Conservation (phyloP, 2,113 vertebrate species). For the Amblyopsis rosae region DNA sequence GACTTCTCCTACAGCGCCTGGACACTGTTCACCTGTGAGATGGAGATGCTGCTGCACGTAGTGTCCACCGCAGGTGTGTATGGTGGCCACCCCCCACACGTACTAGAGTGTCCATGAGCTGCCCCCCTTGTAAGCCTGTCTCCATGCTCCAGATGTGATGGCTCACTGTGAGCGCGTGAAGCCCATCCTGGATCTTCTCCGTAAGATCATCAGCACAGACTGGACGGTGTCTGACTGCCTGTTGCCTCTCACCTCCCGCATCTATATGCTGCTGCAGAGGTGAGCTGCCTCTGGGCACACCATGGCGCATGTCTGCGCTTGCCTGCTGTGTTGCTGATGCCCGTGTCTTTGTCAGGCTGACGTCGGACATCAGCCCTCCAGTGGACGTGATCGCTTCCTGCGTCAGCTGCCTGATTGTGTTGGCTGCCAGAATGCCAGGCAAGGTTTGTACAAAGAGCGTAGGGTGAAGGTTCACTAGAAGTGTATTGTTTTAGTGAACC, state of each 20-base stretch:
- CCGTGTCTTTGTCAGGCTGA: constrained; percentile 77
- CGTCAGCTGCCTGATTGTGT: constrained; percentile 90
- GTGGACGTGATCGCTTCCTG: constrained; percentile 96
- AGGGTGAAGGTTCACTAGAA: too few species aligned
- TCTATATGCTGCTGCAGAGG: constrained; percentile 98
- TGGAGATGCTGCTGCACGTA: constrained; percentile 97
- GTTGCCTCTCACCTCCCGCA: constrained; percentile 93
- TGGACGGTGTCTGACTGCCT: constrained; percentile 93
- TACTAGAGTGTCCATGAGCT: neutral
- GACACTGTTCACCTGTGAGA: constrained; percentile 97
- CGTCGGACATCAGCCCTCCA: constrained; percentile 90
- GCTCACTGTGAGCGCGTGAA: constrained; percentile 92
- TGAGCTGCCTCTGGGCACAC: constrained; percentile 44
- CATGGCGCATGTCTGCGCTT: neutral
- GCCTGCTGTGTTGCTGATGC: neutral
- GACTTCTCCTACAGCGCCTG: constrained; percentile 94
- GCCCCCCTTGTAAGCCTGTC: neutral
- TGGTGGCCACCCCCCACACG: neutral
- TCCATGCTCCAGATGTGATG: constrained; percentile 82
- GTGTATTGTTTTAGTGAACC: too few species aligned
- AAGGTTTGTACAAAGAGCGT: constrained; percentile 77
- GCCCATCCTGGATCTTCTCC: constrained; percentile 93
- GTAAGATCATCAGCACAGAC: constrained; percentile 94
- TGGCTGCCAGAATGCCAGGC: constrained; percentile 90
- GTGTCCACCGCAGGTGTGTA: constrained; percentile 93